Percentiles rank a stretch among this genome's conserved stretches.
phyloP scores from a whole-genome alignment of 2,797 vertebrate genomes.

The Epinephelus awoara region DNA sequence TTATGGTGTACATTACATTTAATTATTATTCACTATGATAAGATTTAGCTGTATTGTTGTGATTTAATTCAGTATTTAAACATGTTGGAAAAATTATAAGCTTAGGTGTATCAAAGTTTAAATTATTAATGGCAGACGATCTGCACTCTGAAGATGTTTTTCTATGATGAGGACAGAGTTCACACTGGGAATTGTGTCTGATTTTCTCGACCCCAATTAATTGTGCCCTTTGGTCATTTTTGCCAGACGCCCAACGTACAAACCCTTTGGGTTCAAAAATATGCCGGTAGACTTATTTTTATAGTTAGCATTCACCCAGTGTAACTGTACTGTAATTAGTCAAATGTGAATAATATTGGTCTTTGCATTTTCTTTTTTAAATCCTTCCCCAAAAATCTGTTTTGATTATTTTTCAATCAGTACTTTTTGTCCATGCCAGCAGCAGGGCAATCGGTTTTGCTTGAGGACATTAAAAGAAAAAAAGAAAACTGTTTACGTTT shows the following conservation, averaged over 20 bases:
- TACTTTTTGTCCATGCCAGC: slow-evolving; percentile 74
- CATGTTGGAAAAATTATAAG: slow-evolving; percentile 84
- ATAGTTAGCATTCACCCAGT: slow-evolving; percentile 82
- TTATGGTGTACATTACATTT: slow-evolving; percentile 89
- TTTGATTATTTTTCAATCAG: slow-evolving; percentile 80
- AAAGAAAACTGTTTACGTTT: slow-evolving; percentile 56
- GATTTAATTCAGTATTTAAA: slow-evolving; percentile 88
- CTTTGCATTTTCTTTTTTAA: slow-evolving; percentile 77
- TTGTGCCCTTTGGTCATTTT: slow-evolving; percentile 84
- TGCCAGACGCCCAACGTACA: slow-evolving; percentile 73
- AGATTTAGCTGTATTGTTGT: slow-evolving; percentile 89
- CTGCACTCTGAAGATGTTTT: slow-evolving; percentile 82
- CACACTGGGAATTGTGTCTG: slow-evolving; percentile 77
- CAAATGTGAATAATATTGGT: slow-evolving; percentile 85
- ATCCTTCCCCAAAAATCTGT: slow-evolving; percentile 66
- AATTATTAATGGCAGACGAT: slow-evolving; percentile 80
- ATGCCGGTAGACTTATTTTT: slow-evolving; percentile 81
- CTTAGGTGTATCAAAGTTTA: slow-evolving; percentile 84
- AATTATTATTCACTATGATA: slow-evolving; percentile 87
- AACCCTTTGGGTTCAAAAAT: slow-evolving; percentile 78
- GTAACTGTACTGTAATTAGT: slow-evolving; percentile 85
- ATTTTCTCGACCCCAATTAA: slow-evolving; percentile 79
- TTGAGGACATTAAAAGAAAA: slow-evolving; percentile 64
- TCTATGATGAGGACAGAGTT: slow-evolving; percentile 79
- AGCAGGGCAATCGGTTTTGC: slow-evolving; percentile 61